Evolutionary conservation across 2,888 invertebrate genomes (phyloP), one percentile per base, ranked within the genome.

Genomic region (Criorhina ranunculi): DNA sequence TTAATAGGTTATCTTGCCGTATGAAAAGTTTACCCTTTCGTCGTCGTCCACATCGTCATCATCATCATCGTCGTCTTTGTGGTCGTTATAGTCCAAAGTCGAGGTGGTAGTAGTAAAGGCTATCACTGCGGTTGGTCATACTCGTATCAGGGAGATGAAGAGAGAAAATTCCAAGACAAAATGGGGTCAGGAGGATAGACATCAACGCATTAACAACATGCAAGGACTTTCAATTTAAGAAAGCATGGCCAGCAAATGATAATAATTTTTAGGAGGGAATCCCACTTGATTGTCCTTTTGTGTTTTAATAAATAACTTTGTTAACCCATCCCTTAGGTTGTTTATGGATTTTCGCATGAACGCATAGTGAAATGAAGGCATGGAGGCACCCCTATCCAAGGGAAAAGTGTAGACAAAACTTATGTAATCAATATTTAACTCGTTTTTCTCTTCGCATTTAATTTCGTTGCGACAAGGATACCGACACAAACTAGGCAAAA

Each of bases 21-120:
- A 85, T 73, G 80, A 85, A 85, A 83, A 85, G 80, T 85, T 85
- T 75, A 80, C 70, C 85, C 85, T 80, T 75, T 85, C 69, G 51
- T 75, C 62, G 33, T 59, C 42, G 42, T 42, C 33, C 42, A 42
- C 55, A 57, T 64, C 53, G 64, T 55, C n/a, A 40, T 42, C 44
- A 19, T 29, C 9, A 12, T 12, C 9, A n/a, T n/a, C n/a, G 51
- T 49, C 55, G 64, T 64, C 53, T 55, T 55, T 6, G 53, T 42
- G 33, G 33, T 29, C 9, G 42, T 15, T 12, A n/a, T n/a, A 8
- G 55, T 35, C 42, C 31, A 15, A 5, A 40, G 37, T 5, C 17
- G 12, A 37, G 19, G 51, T 44, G 53, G 53, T 44, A 44, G 33
- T 42, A 15, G 49, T 42, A 31, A 42, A 70, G 40, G 66, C 53